Conservation (phyloP, 2,888 invertebrate species). For the Ornithoptera priamus region DNA sequence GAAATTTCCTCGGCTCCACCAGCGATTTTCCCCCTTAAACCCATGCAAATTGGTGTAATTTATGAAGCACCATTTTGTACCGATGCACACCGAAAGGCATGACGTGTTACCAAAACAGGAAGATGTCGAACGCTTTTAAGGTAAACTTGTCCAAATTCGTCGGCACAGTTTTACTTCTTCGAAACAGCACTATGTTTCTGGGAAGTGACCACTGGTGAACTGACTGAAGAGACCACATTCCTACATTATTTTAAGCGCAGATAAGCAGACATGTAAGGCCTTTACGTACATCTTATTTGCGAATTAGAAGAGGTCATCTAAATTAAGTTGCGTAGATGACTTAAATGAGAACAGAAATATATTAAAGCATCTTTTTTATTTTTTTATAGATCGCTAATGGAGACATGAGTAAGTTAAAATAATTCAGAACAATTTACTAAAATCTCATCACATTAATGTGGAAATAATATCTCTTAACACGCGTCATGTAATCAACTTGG, state of each 20-base stretch:
- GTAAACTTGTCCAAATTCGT: slow-evolving; percentile 33
- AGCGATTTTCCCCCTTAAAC: slow-evolving; percentile 56
- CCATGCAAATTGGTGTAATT: slow-evolving; percentile 58
- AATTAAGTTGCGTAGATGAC: slow-evolving; percentile 1
- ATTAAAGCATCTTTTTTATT: background rate
- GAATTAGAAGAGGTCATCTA: slow-evolving; percentile 12
- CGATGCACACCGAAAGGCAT: slow-evolving; percentile 32
- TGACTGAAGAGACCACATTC: slow-evolving; percentile 15
- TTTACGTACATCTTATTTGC: slow-evolving; percentile 8
- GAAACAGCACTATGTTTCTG: slow-evolving; percentile 34
- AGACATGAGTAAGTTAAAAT: background rate
- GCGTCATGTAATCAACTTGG: slow-evolving; percentile 49
- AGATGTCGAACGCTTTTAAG: slow-evolving; percentile 30
- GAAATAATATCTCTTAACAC: slow-evolving; percentile 49
- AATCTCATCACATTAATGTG: slow-evolving; percentile 45
- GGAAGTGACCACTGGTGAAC: slow-evolving; percentile 22
- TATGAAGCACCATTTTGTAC: slow-evolving; percentile 41
- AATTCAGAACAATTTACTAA: slow-evolving; percentile 34
- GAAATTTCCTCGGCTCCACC: slow-evolving; percentile 58
- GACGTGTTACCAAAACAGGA: slow-evolving; percentile 37
- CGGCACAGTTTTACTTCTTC: slow-evolving; percentile 32
- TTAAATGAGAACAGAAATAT: slow-evolving; percentile 2
- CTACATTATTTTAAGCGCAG: slow-evolving; percentile 14
- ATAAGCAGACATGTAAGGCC: background rate
- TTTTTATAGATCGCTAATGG: slow-evolving; percentile 2